Base-by-base conservation (phyloP, 2,888 invertebrate species). In the Cheilosia grossa region DNA sequence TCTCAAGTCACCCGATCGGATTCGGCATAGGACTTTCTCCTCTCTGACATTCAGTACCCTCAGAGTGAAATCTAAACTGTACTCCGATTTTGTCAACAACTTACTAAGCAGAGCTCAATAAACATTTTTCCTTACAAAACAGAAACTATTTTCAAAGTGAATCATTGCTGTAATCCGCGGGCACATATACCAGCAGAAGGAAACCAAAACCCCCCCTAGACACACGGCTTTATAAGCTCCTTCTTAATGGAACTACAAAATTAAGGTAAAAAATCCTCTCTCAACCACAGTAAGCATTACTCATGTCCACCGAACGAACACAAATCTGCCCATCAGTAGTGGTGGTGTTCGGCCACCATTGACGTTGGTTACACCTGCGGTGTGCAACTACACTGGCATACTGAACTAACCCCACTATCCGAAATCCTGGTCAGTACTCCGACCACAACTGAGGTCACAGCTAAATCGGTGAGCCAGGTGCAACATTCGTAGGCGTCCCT, bases 401-500 rank as follows among this genome's bases (percentile, higher is more conserved):
- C 58, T 74, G 40, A 59, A 79, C 74, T 75, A 21, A 74, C 64
- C 83, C 67, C 64, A 59, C 74, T 66, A 54, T 49, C 70, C 79
- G 53, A 69, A 83, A 70, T 79, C 40, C 77, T 78, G 78, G 75
- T 56, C 81, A 53, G 49, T 54, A 58, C 51, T 72, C 33, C 56
- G 44, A 66, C 85, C 85, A 61, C 81, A 80, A 51, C 72, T 75
- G 85, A 53, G 85, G 81, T 81, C 70, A 72, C 17, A 64, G 61
- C 70, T 44, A 70, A 80, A 67, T 63, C 80, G 17, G 15, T 54
- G 64, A 70, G n/a, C 56, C 85, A 81, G 80, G 85, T 85, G 85
- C 81, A 72, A 61, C 56, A 27, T 59, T 44, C 27, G 56, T 85
- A 77, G 74, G 59, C 64, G 42, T 42, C 53, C 73, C 44, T 47